These are phyloP conservation scores for Apteryx mantelli DNA, from an alignment of 2,113 vertebrate genomes.

Conservation along the genomic window DNA sequence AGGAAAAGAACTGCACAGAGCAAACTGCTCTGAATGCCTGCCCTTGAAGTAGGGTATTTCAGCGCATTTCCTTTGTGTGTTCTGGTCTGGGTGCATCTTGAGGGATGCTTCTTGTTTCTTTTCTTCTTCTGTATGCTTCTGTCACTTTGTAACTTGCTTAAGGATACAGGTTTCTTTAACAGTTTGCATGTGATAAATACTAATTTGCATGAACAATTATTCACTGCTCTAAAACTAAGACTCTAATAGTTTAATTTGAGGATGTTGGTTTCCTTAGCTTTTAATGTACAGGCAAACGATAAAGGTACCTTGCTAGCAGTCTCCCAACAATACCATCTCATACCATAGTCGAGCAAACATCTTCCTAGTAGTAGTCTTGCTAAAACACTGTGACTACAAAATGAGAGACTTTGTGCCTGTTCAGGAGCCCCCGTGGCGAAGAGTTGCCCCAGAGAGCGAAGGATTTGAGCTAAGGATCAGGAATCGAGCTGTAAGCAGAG, in stretches of 20 bases:
- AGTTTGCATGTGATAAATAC: background rate
- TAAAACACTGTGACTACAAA: background rate
- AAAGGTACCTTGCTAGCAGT: background rate
- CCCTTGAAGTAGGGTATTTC: background rate
- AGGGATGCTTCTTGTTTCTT: background rate
- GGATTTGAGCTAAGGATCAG: background rate
- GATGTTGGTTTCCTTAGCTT: background rate
- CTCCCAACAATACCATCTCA: fast-evolving
- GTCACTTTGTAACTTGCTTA: background rate
- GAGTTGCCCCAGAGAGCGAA: background rate
- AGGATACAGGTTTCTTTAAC: background rate
- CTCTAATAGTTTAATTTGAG: background rate
- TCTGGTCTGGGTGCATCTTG: background rate
- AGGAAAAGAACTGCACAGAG: background rate
- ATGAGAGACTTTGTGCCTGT: fast-evolving
- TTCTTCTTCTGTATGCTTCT: background rate
- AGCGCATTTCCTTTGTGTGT: background rate
- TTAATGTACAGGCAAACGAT: background rate
- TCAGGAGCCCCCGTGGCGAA: background rate
- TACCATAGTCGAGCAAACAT: fast-evolving
- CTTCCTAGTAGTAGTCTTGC: background rate
- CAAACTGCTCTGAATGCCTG: background rate
- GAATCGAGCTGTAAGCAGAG: background rate
- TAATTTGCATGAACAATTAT: background rate
- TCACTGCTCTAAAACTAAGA: background rate